Base-by-base conservation (phyloP, 2,888 invertebrate genomes). In the Drosophila demipolita region DNA sequence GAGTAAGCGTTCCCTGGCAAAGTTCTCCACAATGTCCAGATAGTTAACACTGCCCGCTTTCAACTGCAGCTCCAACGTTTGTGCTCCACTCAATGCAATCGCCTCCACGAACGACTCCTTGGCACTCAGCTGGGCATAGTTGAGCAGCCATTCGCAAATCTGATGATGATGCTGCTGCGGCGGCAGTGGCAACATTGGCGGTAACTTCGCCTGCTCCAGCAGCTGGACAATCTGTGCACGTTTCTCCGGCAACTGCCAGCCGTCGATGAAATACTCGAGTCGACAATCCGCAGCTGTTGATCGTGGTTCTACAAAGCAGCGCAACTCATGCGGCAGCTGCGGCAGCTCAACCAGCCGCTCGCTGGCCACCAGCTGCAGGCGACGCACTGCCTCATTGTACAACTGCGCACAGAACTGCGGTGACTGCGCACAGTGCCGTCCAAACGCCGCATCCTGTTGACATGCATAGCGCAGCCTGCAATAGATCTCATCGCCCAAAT, bases 311-410 rank as follows among this genome's bases (percentile, higher is more conserved):
- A 95, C 91, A 92, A 94, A 95, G 45, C 93, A 89, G 66, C 94
- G 94, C 67, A 97, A 94, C 86, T 96, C 96, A 26, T 94, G 91
- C 0, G 97, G 95, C 91, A 97, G 96, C 82, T 94, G 93, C 0
- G 95, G 94, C 77, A 95, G 95, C 75, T 95, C 94, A 11, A 94
- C 94, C 45, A 95, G 92, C 75, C 95, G 94, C 90, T 96, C 94
- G 36, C 95, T 94, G 38, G 95, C 93, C 57, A 96, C 94, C 50
- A 94, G 91, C 45, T 94, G 94, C 55, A 96, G 91, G 82, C 95
- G 95, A 55, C 94, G 94, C 29, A 97, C 94, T 32, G 95, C 95
- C 79, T 94, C 94, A 89, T 97, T 97, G 87, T 96, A 96, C 55
- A 96, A 93, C 60, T 93, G 92, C 17, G 96, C 94, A 8, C 96